Evolutionary conservation across 2,888 invertebrate genomes (phyloP).

Genomic region (Drosophila eohydei): DNA sequence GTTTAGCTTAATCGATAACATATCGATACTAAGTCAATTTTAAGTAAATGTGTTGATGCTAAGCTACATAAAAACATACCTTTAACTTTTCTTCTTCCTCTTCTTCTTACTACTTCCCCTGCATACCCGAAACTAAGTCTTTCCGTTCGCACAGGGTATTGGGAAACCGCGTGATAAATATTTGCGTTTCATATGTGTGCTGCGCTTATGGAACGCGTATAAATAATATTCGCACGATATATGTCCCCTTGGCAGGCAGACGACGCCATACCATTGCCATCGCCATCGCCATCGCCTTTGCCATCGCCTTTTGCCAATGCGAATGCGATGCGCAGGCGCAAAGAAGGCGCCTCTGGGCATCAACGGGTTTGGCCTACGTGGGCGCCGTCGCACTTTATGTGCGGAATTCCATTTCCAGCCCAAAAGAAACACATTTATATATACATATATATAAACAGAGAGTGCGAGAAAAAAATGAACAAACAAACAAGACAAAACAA

Average conservation of each 20-base stretch:
- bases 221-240: slow-evolving; percentile 84
- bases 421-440: slow-evolving; percentile 8
- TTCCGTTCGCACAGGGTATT: slow-evolving; percentile 35
- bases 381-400: slow-evolving; percentile 73
- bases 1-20: no score
- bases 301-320: slow-evolving; percentile 16
- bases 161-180: slow-evolving; percentile 73
- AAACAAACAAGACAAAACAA: slow-evolving; percentile 38
- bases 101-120: no score
- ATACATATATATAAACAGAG: slow-evolving; percentile 9
- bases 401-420: slow-evolving; percentile 64
- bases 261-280: slow-evolving; percentile 46
- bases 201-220: slow-evolving; percentile 66
- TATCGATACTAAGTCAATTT: no score
- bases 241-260: slow-evolving; percentile 78
- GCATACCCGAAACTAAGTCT: neutral
- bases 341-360: slow-evolving; percentile 82
- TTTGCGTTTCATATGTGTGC: slow-evolving; percentile 67
- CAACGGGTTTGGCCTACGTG: slow-evolving; percentile 70
- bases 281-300: slow-evolving; percentile 17
- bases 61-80: no score
- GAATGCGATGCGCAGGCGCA: slow-evolving; percentile 73
- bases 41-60: no score
- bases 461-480: neutral
- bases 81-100: no score